Evolutionary conservation across 2,888 invertebrate species (phyloP).

Genomic region (Eupithecia centaureata): DNA sequence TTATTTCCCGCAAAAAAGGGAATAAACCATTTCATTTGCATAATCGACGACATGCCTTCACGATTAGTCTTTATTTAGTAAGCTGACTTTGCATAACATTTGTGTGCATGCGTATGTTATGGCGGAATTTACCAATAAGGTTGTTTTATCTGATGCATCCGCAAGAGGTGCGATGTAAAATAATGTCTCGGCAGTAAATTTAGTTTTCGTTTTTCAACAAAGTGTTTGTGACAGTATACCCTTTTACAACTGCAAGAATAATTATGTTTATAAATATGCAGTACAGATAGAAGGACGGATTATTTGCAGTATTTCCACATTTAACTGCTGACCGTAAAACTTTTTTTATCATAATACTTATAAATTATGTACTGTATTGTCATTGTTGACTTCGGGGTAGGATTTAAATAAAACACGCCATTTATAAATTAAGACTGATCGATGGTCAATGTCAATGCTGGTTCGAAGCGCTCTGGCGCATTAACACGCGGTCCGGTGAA

Average conservation of each 20-base stretch:
- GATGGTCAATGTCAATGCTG: slow-evolving; percentile 70
- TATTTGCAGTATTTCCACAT: neutral
- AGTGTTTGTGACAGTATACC: too few species aligned
- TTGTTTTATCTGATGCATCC: slow-evolving; percentile 23
- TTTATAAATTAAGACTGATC: slow-evolving; percentile 33
- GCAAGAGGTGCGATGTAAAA: neutral
- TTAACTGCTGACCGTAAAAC: neutral
- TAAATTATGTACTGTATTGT: neutral
- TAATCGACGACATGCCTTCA: slow-evolving; percentile 63
- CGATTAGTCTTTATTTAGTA: slow-evolving; percentile 66
- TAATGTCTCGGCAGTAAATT: neutral
- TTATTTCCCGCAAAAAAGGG: slow-evolving; percentile 67
- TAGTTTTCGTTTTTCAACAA: neutral
- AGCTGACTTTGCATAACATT: slow-evolving; percentile 52
- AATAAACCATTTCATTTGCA: slow-evolving; percentile 72
- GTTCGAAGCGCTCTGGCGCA: slow-evolving; percentile 41
- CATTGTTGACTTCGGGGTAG: neutral
- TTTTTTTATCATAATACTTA: neutral
- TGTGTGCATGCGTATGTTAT: slow-evolving; percentile 51
- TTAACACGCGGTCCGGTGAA: slow-evolving; percentile 48
- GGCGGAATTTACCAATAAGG: slow-evolving; percentile 65
- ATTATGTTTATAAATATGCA: neutral
- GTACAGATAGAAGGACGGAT: neutral
- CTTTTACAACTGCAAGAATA: neutral
- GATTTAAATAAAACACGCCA: slow-evolving; percentile 41